Evolutionary conservation across 2,113 vertebrate species (phyloP), one percentile per base, ranked within the genome.

Genomic region (Brachypteracias leptosomus): DNA sequence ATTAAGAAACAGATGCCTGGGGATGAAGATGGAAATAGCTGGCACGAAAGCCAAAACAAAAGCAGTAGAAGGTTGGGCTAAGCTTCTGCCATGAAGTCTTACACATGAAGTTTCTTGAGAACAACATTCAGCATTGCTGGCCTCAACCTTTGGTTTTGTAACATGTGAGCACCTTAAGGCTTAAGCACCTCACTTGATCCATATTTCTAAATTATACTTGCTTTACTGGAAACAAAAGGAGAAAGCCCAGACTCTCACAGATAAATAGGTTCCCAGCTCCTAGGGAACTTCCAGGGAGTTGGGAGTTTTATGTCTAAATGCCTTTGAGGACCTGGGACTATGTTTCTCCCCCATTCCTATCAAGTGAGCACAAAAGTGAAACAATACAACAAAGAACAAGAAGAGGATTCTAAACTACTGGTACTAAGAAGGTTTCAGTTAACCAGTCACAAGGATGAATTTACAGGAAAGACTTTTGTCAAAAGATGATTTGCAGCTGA

Each of bases 31-130:
- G 28, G 61, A 68, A 80, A 85, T 9, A 89, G 28, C 33, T 75
- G 33, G 20, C 35, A 44, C 7, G 21, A 52, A 89, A 72, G 7
- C 18, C 49, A 75, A 68, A 75, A 31, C 1, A 7, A 88, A 77
- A 54, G 2, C 8, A 0, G 0, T 40, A 49, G 44, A 66, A 90
- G 52, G 15, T 36, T 7, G 5, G 7, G 24, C 8, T 71, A 74
- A 67, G n/a, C 19, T 87, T 85, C 72, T 38, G 24, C 49, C 29
- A 20, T 26, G 7, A 91, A 52, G 22, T 26, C 11, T 74, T 78
- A 42, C 26, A 63, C 4, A 14, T 21, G 18, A 88, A 85, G 18
- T 18, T 74, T 12, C 9, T 7, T 38, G n/a, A 84, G 33, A 86
- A 62, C 4, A 63, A 58, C 83, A 46, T 42, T 82, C 52, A 79